Conservation (phyloP, 2,888 invertebrate species). For the Rhamphomyia laevipes region DNA sequence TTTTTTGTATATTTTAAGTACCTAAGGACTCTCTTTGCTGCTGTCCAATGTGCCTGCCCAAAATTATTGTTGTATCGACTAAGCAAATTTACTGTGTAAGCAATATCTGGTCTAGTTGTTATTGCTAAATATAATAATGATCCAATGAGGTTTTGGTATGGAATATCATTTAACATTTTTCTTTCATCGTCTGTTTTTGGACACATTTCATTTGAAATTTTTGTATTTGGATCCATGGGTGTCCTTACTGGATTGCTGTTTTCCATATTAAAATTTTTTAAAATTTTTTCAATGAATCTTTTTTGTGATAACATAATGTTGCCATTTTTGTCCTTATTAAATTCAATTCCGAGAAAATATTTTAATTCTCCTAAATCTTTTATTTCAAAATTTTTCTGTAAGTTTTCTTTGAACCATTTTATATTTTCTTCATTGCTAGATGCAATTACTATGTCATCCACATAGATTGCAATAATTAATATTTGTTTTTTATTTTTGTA, state of each 20-base stretch:
- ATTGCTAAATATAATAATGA: constrained; percentile 9
- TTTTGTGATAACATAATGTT: neutral
- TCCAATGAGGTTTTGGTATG: neutral
- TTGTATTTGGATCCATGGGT: neutral
- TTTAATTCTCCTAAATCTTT: neutral
- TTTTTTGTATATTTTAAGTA: neutral
- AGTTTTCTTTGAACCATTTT: neutral
- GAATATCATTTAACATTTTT: neutral
- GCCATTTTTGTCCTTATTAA: neutral
- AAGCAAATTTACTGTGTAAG: constrained; percentile 1
- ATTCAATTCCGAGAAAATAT: neutral
- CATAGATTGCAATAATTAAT: neutral
- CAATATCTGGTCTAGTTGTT: constrained; percentile 4
- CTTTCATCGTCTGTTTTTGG: neutral
- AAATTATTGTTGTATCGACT: constrained; percentile 6
- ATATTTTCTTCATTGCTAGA: neutral
- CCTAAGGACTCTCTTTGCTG: constrained; percentile 1
- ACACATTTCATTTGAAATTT: neutral
- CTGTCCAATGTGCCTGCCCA: constrained; percentile 4
- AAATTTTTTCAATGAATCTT: too few relatives aligned
- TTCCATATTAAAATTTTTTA: too few relatives aligned
- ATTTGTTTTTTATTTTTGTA: neutral
- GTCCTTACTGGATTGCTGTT: neutral
- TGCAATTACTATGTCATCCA: neutral
- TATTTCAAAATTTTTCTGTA: neutral